Conservation (phyloP, 2,888 invertebrate genomes). For the Phaedon cochleariae region DNA sequence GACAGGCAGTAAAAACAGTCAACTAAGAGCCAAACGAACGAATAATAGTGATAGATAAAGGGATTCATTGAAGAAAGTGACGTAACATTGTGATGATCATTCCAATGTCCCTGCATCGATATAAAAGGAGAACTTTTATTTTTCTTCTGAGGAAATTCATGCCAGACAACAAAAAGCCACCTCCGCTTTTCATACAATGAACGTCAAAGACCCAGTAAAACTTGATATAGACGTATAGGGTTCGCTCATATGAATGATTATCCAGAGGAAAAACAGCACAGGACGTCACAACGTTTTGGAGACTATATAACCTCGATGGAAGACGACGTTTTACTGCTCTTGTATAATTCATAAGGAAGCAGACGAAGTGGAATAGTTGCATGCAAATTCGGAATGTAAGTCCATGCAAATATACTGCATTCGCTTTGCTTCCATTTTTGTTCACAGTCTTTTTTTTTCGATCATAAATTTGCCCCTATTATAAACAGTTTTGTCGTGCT, state of each 20-base stretch:
- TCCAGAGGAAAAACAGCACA: background rate
- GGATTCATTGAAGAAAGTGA: too few relatives aligned
- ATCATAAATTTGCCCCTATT: background rate
- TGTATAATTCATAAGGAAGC: conserved; percentile 36
- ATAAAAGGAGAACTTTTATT: too few relatives aligned
- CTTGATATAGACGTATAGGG: background rate
- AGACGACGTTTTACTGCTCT: conserved; percentile 20
- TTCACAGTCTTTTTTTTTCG: background rate
- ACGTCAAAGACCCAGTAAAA: background rate
- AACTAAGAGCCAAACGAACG: too few relatives aligned
- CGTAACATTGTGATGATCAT: too few relatives aligned
- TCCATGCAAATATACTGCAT: conserved; percentile 27
- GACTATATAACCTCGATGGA: background rate
- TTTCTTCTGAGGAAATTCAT: background rate
- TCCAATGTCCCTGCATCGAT: too few relatives aligned
- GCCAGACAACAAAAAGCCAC: background rate
- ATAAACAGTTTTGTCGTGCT: too few relatives aligned
- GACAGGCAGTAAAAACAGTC: too few relatives aligned
- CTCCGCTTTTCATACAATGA: too few relatives aligned
- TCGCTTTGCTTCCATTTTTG: background rate
- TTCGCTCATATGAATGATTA: background rate
- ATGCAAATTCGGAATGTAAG: conserved; percentile 34
- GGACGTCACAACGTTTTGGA: background rate
- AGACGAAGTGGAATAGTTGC: conserved; percentile 28
- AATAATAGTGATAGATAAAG: too few relatives aligned